A percentile compares a stretch with the other conserved stretches of the same genome.
Conservation (phyloP, 2,888 invertebrate species). For the Athripsodes cinereus region DNA sequence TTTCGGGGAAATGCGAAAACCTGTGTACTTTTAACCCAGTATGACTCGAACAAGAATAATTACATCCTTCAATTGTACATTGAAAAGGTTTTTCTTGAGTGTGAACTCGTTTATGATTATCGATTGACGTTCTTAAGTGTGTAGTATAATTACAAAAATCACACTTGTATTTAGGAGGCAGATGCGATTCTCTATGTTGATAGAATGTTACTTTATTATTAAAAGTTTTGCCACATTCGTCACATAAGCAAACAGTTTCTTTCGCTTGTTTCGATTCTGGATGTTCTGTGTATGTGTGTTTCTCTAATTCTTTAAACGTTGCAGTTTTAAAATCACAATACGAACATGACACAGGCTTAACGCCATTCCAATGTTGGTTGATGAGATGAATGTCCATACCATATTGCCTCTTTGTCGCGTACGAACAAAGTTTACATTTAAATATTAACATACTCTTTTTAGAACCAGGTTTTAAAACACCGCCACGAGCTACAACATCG, state of each 20-base stretch:
- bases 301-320: neutral
- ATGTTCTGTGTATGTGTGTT: neutral
- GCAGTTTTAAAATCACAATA: neutral
- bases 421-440: neutral
- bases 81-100: slow-evolving; percentile 1
- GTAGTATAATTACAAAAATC: slow-evolving; percentile 1
- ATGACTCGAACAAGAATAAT: neutral
- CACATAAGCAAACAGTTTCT: neutral
- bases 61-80: neutral
- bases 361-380: neutral
- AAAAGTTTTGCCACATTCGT: neutral
- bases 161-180: neutral
- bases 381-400: neutral
- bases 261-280: neutral
- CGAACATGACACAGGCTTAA: neutral
- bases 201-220: neutral
- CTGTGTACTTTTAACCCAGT: neutral
- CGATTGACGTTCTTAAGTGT: neutral
- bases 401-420: neutral
- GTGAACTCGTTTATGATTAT: neutral
- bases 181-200: neutral
- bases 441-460: neutral
- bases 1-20: slow-evolving; percentile 2
- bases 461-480: neutral
- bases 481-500: neutral